These are phyloP conservation scores for Nycticorax nycticorax DNA, from an alignment of 2,113 vertebrate genomes.

Conservation along the genomic window DNA sequence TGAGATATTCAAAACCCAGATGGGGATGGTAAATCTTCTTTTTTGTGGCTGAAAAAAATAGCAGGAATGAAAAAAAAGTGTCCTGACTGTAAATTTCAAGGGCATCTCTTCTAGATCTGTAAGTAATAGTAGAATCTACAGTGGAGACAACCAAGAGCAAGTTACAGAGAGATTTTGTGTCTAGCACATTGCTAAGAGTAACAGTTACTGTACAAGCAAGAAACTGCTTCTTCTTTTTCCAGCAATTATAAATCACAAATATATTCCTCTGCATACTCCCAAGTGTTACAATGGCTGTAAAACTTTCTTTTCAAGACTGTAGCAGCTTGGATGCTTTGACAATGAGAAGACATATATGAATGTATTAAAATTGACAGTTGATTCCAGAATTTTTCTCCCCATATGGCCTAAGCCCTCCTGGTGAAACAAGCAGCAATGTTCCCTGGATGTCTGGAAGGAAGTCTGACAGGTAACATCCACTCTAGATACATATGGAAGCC, in stretches of 20 bases:
- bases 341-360: background rate
- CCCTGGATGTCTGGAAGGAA: background rate
- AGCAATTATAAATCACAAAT: background rate
- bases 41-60: background rate
- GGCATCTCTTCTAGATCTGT: background rate
- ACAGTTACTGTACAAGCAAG: background rate
- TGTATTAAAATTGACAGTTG: background rate
- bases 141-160: background rate
- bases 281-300: background rate
- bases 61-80: background rate
- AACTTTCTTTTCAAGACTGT: background rate
- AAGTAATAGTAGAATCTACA: background rate
- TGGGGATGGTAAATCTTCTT: background rate
- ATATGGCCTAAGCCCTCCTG: background rate
- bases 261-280: background rate
- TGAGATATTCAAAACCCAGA: conserved; percentile 39
- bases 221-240: background rate
- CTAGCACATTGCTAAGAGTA: background rate
- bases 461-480: background rate
- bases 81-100: background rate
- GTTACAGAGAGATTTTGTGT: background rate
- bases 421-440: background rate
- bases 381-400: background rate
- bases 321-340: background rate
- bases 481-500: background rate